phyloP scores from a whole-genome alignment of 1,140 invertebrate species.

The Pseudobourletiella spinata region DNA sequence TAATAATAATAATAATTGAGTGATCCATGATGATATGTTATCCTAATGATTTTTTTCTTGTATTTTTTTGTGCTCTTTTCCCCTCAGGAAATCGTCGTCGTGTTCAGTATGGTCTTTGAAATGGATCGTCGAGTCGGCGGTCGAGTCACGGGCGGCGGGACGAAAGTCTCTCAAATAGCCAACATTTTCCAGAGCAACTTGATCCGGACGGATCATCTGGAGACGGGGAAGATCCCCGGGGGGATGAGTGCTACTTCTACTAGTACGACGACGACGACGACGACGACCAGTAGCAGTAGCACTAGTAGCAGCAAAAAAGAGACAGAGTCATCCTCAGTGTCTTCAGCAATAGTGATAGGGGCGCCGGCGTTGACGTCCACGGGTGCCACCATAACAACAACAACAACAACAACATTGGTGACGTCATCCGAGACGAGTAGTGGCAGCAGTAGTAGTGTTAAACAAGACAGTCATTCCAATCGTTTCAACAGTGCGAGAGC shows the following conservation, averaged over 20 bases:
- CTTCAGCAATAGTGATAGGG: constrained; percentile 22
- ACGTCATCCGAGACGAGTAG: no score
- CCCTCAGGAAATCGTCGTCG: no score
- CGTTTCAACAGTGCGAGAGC: constrained; percentile 86
- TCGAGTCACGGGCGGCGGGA: constrained; percentile 45
- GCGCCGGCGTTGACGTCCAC: constrained; percentile 12
- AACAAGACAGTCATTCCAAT: constrained; percentile 72
- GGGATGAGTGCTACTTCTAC: no score
- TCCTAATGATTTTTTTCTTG: no score
- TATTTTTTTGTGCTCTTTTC: no score
- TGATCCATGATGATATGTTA: no score
- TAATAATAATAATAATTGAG: no score
- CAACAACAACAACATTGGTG: constrained; percentile 57
- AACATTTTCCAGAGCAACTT: constrained; percentile 64
- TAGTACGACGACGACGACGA: constrained; percentile 18
- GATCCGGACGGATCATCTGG: constrained; percentile 39
- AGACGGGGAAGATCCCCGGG: constrained; percentile 37
- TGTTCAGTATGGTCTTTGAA: constrained; percentile 27
- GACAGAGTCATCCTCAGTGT: constrained; percentile 8
- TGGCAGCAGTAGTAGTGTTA: background rate
- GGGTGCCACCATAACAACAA: no score
- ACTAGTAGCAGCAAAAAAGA: constrained; percentile 21
- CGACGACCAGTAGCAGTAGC: constrained; percentile 30
- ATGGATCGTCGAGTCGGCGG: constrained; percentile 18
- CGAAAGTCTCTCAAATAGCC: constrained; percentile 81